These are phyloP conservation scores for Mustela nigripes DNA, from an alignment of 2,113 vertebrate genomes.

Conservation along the genomic window DNA sequence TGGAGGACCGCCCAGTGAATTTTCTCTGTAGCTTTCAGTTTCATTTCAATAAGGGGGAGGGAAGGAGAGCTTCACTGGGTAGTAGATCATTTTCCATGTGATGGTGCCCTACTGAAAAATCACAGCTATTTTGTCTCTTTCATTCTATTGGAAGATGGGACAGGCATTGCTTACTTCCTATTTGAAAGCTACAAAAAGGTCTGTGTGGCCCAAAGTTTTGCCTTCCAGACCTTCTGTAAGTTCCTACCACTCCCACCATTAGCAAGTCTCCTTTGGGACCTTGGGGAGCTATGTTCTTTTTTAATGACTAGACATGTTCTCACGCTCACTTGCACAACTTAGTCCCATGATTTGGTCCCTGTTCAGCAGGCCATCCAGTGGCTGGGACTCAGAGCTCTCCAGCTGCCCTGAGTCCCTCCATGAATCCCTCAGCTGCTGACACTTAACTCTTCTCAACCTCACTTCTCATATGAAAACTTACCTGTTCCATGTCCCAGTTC, in stretches of 20 bases:
- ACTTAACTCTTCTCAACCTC: not conserved
- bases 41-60: not conserved
- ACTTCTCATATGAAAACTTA: not conserved
- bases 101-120: not conserved
- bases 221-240: not conserved
- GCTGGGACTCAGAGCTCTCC: not conserved
- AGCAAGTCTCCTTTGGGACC: not conserved
- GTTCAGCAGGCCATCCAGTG: not conserved
- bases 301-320: not conserved
- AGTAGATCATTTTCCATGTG: not conserved
- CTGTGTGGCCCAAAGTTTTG: not conserved
- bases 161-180: not conserved
- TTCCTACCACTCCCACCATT: not conserved
- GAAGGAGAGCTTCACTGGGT: rapidly evolving
- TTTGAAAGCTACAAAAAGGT: slow-evolving; percentile 60
- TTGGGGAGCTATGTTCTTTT: slow-evolving; percentile 26
- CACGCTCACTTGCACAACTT: not conserved
- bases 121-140: slow-evolving; percentile 45
- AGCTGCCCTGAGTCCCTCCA: not conserved
- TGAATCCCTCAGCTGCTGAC: not conserved
- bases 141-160: not conserved
- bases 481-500: not conserved
- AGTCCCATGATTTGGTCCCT: not conserved
- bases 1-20: not conserved
- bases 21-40: not conserved